Conservation (phyloP, 1,140 invertebrate genomes). For the Trigoniulus corallinus region DNA sequence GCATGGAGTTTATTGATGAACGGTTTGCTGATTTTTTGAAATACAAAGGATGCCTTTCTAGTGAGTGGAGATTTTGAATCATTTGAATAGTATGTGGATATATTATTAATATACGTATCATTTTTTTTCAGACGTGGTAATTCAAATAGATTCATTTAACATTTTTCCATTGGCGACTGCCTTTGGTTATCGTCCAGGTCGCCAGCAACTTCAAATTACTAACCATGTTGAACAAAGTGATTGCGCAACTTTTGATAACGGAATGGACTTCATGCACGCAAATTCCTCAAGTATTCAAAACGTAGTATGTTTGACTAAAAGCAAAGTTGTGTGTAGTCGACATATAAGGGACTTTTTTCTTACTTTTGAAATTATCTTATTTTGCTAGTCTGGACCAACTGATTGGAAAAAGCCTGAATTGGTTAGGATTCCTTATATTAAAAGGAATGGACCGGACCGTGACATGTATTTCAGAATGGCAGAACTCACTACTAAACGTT, state of each 20-base stretch:
- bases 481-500: constrained; percentile 1
- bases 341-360: too few relatives aligned
- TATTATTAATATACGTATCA: too few relatives aligned
- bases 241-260: constrained; percentile 9
- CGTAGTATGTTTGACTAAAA: too few relatives aligned
- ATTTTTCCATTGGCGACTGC: constrained; percentile 18
- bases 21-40: constrained; percentile 60
- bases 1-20: constrained; percentile 60
- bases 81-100: too few relatives aligned
- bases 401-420: too few relatives aligned
- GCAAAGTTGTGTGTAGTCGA: too few relatives aligned
- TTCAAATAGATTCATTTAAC: constrained; percentile 15
- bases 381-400: too few relatives aligned
- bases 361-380: too few relatives aligned
- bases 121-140: constrained; percentile 16
- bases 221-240: constrained; percentile 14
- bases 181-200: constrained; percentile 17
- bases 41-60: constrained; percentile 75
- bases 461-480: too few relatives aligned
- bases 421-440: too few relatives aligned
- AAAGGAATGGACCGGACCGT: too few relatives aligned
- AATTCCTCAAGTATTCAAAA: too few relatives aligned
- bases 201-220: constrained; percentile 13
- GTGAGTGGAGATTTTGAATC: constrained; percentile 42
- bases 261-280: neutral